These are phyloP conservation scores for Oryzias celebensis DNA, from an alignment of 2,113 vertebrate species.

Conservation along the genomic window DNA sequence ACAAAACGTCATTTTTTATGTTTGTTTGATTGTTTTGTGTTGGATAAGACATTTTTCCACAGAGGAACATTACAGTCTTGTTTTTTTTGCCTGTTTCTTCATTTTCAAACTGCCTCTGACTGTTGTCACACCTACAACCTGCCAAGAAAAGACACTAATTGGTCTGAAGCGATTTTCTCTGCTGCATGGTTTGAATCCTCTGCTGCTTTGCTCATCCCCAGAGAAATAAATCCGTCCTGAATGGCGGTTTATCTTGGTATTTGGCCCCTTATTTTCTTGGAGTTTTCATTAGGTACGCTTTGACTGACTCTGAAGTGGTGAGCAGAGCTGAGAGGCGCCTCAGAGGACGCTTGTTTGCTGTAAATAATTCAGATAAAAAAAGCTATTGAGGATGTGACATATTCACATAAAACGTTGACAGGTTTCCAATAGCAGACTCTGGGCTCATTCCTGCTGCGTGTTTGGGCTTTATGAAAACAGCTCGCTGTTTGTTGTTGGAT, in stretches of 20 bases:
- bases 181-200: too few species aligned
- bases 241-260: background rate
- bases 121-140: background rate
- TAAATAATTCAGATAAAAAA: slow-evolving; percentile 39
- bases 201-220: background rate
- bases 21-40: too few species aligned
- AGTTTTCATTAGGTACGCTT: background rate
- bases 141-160: background rate
- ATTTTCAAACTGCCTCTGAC: background rate
- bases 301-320: slow-evolving; percentile 1
- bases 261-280: background rate
- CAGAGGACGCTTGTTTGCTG: slow-evolving; percentile 1
- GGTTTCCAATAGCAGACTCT: slow-evolving; percentile 16
- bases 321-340: background rate
- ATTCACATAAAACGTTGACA: slow-evolving; percentile 9
- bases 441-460: slow-evolving; percentile 3
- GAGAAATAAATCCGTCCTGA: background rate
- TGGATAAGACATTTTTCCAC: background rate
- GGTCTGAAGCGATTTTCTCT: background rate
- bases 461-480: slow-evolving; percentile 10
- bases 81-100: background rate
- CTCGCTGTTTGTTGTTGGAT: slow-evolving; percentile 7
- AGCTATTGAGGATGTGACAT: slow-evolving; percentile 21
- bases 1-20: too few species aligned
- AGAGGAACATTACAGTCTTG: background rate